phyloP scores from a whole-genome alignment of 2,113 vertebrate species.

The Odobenus rosmarus region DNA sequence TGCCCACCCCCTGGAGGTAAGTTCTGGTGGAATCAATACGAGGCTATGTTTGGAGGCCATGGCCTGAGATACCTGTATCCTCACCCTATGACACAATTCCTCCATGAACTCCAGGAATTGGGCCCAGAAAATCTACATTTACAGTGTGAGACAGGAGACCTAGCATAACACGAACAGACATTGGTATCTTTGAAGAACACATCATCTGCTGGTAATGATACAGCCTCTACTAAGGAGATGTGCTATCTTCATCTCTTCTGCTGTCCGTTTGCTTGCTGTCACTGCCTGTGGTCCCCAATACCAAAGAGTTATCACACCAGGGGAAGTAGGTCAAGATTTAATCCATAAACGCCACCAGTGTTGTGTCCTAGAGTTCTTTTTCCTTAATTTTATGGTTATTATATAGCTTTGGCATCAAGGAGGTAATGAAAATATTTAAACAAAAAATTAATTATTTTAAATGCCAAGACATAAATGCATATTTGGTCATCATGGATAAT shows the following conservation, averaged over 20 bases:
- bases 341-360: neutral
- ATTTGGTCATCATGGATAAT: neutral
- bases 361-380: neutral
- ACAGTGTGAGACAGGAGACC: neutral
- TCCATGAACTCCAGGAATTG: no score
- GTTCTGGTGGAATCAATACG: rapidly evolving
- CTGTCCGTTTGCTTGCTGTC: neutral
- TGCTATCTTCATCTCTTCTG: rapidly evolving
- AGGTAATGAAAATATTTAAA: neutral
- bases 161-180: rapidly evolving
- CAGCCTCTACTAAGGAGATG: rapidly evolving
- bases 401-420: neutral
- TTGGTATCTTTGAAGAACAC: neutral
- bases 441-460: neutral
- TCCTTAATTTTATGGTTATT: neutral
- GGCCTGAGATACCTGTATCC: neutral
- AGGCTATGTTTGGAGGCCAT: neutral
- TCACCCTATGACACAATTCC: neutral
- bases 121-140: neutral
- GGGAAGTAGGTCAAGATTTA: neutral
- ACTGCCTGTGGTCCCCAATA: neutral
- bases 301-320: neutral
- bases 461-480: neutral
- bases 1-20: rapidly evolving
- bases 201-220: neutral